A percentile compares a stretch with the other conserved stretches of the same genome.
phyloP scores from a whole-genome alignment of 2,888 invertebrate genomes.

The Nudaria mundana region DNA sequence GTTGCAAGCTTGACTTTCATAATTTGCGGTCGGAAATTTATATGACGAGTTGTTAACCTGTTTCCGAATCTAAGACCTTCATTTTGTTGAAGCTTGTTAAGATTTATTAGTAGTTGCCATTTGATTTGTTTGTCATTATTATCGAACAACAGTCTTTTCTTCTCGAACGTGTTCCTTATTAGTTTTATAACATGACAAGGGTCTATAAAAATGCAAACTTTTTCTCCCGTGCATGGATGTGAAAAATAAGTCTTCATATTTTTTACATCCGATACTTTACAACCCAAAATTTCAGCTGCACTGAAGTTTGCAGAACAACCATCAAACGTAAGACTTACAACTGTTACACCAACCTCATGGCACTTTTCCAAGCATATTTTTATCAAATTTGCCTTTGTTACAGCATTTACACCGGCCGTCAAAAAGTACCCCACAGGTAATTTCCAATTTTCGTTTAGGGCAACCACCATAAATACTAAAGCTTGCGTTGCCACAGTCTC shows the following conservation, averaged over 20 bases:
- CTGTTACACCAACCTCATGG: conserved; percentile 20
- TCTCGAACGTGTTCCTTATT: conserved; percentile 24
- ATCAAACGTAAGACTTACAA: background rate
- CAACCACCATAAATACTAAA: conserved; percentile 36
- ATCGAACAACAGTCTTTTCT: conserved; percentile 15
- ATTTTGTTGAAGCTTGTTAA: conserved; percentile 1
- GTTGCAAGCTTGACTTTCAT: conserved; percentile 10
- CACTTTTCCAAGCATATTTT: conserved; percentile 28
- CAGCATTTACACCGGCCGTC: conserved; percentile 21
- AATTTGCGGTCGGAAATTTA: background rate
- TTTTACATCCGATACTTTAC: background rate
- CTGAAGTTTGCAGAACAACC: background rate
- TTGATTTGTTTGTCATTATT: conserved; percentile 11
- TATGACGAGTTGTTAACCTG: conserved; percentile 12
- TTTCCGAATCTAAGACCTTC: conserved; percentile 19
- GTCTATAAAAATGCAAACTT: conserved; percentile 27
- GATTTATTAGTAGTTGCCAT: conserved; percentile 1
- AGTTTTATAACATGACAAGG: conserved; percentile 27
- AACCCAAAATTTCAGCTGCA: background rate
- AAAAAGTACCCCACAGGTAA: conserved; percentile 44
- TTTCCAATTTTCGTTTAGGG: conserved; percentile 38
- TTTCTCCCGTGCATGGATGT: conserved; percentile 19
- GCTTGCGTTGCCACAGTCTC: conserved; percentile 18
- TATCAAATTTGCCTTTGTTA: conserved; percentile 30
- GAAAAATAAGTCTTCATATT: conserved; percentile 16